phyloP scores from a whole-genome alignment of 1,140 invertebrate species.

The Nephotettix cincticeps region DNA sequence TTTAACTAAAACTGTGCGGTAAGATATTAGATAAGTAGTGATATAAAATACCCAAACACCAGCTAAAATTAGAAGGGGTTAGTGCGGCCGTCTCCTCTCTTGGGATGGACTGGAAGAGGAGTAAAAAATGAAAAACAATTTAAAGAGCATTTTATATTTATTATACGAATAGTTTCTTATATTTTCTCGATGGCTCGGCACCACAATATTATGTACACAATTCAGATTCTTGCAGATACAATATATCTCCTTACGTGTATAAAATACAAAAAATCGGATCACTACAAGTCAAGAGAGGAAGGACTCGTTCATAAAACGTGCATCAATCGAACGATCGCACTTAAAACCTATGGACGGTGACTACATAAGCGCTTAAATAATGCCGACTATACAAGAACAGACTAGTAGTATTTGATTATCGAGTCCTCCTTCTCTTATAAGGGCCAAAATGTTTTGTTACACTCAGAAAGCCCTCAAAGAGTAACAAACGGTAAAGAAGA shows the following conservation, averaged over 20 bases:
- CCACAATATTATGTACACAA: not conserved
- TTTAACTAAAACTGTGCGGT: slow-evolving; percentile 6
- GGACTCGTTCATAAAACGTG: not conserved
- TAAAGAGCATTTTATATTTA: slow-evolving; percentile 2
- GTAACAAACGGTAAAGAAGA: not conserved
- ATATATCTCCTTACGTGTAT: slow-evolving; percentile 4
- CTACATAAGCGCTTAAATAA: slow-evolving; percentile 7
- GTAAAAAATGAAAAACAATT: slow-evolving; percentile 5
- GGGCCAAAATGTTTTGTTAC: slow-evolving; percentile 10
- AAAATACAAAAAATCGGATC: not conserved
- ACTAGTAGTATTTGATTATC: not conserved
- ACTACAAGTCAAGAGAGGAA: not conserved
- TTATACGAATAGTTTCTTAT: not conserved
- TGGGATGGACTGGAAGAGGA: not conserved
- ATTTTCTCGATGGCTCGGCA: slow-evolving; percentile 3
- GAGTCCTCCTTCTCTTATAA: not conserved
- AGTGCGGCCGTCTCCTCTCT: slow-evolving; percentile 8
- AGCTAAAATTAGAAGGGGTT: slow-evolving; percentile 7
- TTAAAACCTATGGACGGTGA: not conserved
- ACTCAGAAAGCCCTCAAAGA: not conserved
- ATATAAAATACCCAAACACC: slow-evolving; percentile 8
- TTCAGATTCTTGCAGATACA: slow-evolving; percentile 7
- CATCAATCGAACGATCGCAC: no score
- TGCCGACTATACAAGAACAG: not conserved
- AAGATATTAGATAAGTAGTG: slow-evolving; percentile 12